Base-by-base conservation (phyloP, 2,888 invertebrate species). In the Seira musarum region DNA sequence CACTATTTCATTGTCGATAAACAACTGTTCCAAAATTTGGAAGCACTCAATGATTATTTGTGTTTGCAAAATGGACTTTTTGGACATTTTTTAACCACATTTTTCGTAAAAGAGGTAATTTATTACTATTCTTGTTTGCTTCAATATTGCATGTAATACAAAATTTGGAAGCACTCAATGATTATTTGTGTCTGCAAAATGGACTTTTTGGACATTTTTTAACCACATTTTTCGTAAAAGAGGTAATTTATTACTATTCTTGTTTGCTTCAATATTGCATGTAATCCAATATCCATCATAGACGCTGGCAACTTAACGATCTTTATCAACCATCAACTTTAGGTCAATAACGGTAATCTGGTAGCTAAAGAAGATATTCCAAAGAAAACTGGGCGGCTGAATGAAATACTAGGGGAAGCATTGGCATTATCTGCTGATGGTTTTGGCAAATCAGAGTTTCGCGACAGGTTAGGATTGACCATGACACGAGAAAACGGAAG, bases 31-130 rank as follows among this genome's bases (percentile, higher is more conserved):
- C 67, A 82, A 13, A 85, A 87, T 67, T 49, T 87, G 0, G 78
- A 82, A 40, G 78, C 82, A 1, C 24, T 87, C 0, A 84, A 87
- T 25, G 82, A 82, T 57, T 87, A 82, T 40, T 24, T 87, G 0
- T 81, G 85, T 17, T 72, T 87, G 10, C 85, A 86, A 67, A 85
- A 87, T 73, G 87, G 87, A 24, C 46, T 84, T 1, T 85, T 87
- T 82, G 82, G 85, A 5, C 82, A 84, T 22, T 82, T 82, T 61
- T 49, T 86, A 2, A 77, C 68, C 8, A 53, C 15, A 0, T 68
- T 82, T 17, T 49, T 86, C 2, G 71, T 86, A 13, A 66, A 82
- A 63, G 85, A 85, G 81, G 84, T 86, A 65, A 65, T 25, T 19
- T 66, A 40, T 25, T 30, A 30, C 30, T 30, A 2, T 5, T 30